Evolutionary conservation across 2,113 vertebrate genomes (phyloP).

Genomic region (Etheostoma cragini): DNA sequence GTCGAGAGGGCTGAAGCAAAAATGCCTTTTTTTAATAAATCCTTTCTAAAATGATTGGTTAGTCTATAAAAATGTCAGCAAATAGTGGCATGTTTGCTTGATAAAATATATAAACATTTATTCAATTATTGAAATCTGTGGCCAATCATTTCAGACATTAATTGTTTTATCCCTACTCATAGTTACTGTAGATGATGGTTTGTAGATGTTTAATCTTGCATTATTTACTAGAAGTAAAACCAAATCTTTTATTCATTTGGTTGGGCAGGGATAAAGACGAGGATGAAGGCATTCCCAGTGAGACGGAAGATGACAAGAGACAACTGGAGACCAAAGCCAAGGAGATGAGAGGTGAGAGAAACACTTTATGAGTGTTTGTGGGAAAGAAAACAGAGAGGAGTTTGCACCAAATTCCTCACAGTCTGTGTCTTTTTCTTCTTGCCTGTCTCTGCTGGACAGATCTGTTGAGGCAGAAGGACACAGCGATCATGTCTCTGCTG

Average conservation of each 20-base stretch:
- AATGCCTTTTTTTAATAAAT: background rate
- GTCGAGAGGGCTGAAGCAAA: background rate
- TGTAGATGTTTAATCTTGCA: background rate
- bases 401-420: constrained; percentile 1
- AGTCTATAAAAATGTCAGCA: constrained; percentile 2
- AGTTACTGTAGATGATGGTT: background rate
- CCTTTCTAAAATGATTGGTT: background rate
- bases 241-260: background rate
- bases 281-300: constrained; percentile 96
- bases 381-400: background rate
- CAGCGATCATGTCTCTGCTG: constrained; percentile 91
- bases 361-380: background rate
- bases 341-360: constrained; percentile 91
- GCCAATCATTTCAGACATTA: background rate
- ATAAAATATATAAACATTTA: too few relatives aligned
- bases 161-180: background rate
- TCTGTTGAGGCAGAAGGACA: constrained; percentile 92
- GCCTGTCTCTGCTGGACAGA: constrained; percentile 79
- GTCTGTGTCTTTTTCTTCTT: background rate
- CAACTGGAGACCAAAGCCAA: constrained; percentile 89
- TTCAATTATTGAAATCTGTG: background rate
- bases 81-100: background rate
- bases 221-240: background rate
- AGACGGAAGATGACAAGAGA: constrained; percentile 94
- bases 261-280: constrained; percentile 92